These are phyloP conservation scores for Ophraella communa DNA, from an alignment of 2,888 invertebrate genomes.

Conservation along the genomic window DNA sequence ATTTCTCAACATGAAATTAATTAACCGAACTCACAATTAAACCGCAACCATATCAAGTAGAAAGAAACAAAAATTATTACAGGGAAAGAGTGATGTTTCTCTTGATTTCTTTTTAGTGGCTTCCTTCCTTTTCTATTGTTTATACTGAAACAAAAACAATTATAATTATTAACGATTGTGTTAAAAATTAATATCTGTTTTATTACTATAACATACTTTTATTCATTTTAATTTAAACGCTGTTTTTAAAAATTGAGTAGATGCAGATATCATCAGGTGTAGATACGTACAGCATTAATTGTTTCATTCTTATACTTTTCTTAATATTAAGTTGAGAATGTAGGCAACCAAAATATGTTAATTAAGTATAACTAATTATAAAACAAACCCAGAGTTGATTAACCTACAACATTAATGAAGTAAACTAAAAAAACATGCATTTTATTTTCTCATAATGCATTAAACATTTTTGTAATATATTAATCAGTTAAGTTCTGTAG, in stretches of 20 bases:
- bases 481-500: too few species aligned
- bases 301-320: background rate
- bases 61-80: background rate
- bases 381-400: too few species aligned
- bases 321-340: too few species aligned
- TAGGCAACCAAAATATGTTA: too few species aligned
- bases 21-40: background rate
- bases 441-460: too few species aligned
- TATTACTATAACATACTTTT: background rate
- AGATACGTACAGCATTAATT: background rate
- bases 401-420: too few species aligned
- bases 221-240: too few species aligned
- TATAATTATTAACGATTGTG: background rate
- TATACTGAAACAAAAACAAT: background rate
- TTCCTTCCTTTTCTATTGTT: background rate
- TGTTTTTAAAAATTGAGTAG: background rate
- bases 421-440: too few species aligned
- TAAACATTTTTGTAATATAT: too few species aligned
- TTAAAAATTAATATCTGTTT: too few species aligned
- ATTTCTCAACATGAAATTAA: slow-evolving; percentile 1
- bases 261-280: background rate
- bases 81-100: background rate
- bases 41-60: background rate
- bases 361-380: too few species aligned
- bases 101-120: background rate